Percentiles rank a stretch among this genome's conserved stretches.
Conservation (phyloP, 2,113 vertebrate genomes). For the Cheirogaleus medius region DNA sequence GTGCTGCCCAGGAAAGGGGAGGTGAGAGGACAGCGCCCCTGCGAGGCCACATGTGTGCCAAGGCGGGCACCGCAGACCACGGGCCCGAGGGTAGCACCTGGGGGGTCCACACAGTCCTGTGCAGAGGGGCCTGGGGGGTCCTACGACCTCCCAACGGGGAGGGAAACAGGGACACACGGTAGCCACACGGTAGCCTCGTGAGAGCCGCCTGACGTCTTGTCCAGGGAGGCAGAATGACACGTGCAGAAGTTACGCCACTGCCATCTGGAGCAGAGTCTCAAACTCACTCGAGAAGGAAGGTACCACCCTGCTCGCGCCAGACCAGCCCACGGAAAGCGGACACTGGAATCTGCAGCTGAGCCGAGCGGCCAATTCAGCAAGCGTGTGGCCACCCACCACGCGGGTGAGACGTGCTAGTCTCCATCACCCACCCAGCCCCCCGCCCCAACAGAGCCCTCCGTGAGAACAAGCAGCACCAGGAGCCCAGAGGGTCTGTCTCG, state of each 20-base stretch:
- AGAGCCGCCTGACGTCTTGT: background rate
- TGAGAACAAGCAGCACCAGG: accelerated
- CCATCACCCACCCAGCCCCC: accelerated
- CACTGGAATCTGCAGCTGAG: background rate
- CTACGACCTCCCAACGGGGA: background rate
- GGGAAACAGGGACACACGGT: accelerated
- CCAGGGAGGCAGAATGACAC: background rate
- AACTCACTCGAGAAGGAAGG: background rate
- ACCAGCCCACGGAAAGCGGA: background rate
- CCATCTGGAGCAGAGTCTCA: background rate
- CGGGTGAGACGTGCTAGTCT: conserved; percentile 49
- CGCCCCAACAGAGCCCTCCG: background rate
- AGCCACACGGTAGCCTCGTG: background rate
- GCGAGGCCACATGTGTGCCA: background rate
- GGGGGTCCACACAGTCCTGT: background rate
- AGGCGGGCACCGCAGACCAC: too few species aligned
- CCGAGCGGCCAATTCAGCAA: background rate
- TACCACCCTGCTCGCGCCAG: accelerated
- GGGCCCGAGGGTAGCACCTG: background rate
- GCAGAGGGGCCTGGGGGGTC: background rate
- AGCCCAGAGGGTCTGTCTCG: conserved; percentile 31
- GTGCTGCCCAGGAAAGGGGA: background rate
- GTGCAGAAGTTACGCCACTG: too few species aligned
- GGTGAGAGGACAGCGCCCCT: accelerated
- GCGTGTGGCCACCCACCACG: background rate